Conservation (phyloP, 2,797 vertebrate species). For the Hyperoplus immaculatus region DNA sequence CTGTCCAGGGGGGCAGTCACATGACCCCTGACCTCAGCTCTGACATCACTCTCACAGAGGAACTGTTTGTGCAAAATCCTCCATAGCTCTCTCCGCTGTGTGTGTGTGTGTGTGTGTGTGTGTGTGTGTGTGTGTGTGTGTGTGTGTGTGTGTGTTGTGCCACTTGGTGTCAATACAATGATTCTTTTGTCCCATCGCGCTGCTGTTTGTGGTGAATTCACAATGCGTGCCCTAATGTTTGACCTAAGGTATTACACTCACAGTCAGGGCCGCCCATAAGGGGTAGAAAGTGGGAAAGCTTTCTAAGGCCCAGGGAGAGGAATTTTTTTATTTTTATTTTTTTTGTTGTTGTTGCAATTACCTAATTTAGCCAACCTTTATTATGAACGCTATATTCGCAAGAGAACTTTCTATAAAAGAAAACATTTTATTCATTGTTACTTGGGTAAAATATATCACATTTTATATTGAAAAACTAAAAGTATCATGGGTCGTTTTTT, state of each 20-base stretch:
- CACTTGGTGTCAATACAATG: conserved; percentile 4
- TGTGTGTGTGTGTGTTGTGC: neutral
- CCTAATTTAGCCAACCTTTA: no score
- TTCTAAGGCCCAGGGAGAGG: no score
- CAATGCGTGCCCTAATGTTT: neutral
- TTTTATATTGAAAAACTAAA: no score
- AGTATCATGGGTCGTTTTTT: no score
- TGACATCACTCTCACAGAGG: conserved; percentile 40
- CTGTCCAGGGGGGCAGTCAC: conserved; percentile 16
- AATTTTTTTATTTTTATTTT: no score
- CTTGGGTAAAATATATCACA: no score
- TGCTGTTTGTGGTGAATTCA: conserved; percentile 29
- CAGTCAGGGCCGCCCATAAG: no score
- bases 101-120: conserved; percentile 17
- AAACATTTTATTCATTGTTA: no score
- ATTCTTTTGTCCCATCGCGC: neutral
- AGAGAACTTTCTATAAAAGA: no score
- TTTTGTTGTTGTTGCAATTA: no score
- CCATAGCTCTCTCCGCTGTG: neutral
- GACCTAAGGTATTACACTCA: neutral
- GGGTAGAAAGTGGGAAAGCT: no score
- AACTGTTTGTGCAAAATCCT: conserved; percentile 3
- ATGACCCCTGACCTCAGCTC: conserved; percentile 34
- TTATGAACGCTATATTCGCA: no score
- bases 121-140: neutral